Conservation (phyloP, 2,797 vertebrate genomes). For the Erpetoichthys calabaricus region DNA sequence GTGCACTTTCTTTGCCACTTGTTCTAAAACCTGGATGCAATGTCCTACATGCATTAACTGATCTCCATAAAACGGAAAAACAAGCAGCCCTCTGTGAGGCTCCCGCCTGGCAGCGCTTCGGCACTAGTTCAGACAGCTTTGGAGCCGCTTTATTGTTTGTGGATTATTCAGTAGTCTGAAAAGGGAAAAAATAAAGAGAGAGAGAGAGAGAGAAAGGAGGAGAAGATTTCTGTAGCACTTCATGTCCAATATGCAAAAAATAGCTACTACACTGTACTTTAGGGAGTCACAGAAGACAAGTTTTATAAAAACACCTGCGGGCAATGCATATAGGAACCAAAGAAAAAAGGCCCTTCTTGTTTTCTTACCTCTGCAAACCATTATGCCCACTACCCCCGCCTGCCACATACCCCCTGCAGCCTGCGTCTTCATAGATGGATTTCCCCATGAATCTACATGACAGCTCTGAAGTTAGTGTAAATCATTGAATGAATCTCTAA, state of each 20-base stretch:
- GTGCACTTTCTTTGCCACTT: slow-evolving; percentile 56
- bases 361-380: slow-evolving; percentile 16
- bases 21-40: slow-evolving; percentile 58
- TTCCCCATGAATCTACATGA: slow-evolving; percentile 54
- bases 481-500: slow-evolving; percentile 42
- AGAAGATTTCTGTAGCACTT: slow-evolving; percentile 37
- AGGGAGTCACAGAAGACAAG: slow-evolving; percentile 37
- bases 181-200: slow-evolving; percentile 35
- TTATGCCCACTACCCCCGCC: too few species aligned
- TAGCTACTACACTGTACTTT: slow-evolving; percentile 11
- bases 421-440: slow-evolving; percentile 28
- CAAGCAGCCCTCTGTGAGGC: slow-evolving; percentile 49
- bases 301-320: slow-evolving; percentile 51
- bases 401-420: slow-evolving; percentile 16
- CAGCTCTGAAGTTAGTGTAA: slow-evolving; percentile 60
- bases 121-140: slow-evolving; percentile 60
- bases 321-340: slow-evolving; percentile 32
- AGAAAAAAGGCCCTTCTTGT: slow-evolving; percentile 27
- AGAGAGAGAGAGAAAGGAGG: slow-evolving; percentile 27
- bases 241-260: slow-evolving; percentile 40
- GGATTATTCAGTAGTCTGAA: slow-evolving; percentile 70
- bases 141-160: slow-evolving; percentile 63
- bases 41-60: slow-evolving; percentile 61
- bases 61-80: slow-evolving; percentile 71
- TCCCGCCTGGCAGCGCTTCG: slow-evolving; percentile 36